Conservation (phyloP, 2,797 vertebrate genomes). For the Diplodus sargus region DNA sequence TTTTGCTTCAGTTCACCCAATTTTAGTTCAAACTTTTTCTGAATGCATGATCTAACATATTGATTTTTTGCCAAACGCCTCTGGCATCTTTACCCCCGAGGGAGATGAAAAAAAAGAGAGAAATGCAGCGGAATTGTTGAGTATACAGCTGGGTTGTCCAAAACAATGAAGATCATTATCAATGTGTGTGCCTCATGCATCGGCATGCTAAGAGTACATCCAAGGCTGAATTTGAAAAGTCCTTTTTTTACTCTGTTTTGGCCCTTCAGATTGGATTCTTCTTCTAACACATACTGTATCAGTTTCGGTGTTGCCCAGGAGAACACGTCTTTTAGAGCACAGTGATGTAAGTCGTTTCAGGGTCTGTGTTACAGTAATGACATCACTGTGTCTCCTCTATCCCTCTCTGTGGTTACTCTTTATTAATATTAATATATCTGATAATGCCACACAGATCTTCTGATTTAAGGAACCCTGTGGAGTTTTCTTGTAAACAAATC, state of each 20-base stretch:
- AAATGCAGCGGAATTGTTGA: no score
- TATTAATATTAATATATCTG: no score
- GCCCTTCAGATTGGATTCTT: neutral
- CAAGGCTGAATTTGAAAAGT: neutral
- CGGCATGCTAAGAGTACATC: neutral
- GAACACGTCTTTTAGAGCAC: no score
- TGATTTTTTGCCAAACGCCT: neutral
- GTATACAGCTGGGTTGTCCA: neutral
- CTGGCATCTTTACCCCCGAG: neutral
- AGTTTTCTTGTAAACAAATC: neutral
- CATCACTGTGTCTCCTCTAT: no score
- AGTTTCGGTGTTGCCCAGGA: neutral
- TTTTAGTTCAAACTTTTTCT: neutral
- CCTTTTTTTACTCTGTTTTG: neutral
- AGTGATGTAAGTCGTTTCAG: no score
- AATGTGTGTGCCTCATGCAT: neutral
- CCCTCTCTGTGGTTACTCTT: no score
- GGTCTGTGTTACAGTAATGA: no score
- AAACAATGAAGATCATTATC: neutral
- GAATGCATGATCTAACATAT: constrained; percentile 12
- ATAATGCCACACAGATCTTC: no score
- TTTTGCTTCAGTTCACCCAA: neutral
- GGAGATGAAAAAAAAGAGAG: neutral
- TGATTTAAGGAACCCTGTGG: no score
- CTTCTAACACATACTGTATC: neutral